Conservation (phyloP, 2,113 vertebrate species). For the Anarhynchus alexandrinus region DNA sequence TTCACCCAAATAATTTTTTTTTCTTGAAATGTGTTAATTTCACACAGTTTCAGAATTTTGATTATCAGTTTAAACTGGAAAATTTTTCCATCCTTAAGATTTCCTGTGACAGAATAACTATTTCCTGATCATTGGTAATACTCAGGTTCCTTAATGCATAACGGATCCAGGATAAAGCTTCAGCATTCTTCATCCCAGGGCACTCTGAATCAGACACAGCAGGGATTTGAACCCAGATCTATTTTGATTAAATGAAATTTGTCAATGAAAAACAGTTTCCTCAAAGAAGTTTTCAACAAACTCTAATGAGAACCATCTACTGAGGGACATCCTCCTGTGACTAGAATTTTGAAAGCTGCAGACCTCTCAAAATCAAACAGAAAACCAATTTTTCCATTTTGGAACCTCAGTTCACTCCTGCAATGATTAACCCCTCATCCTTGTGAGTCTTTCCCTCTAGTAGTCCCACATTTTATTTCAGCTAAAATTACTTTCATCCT, state of each 20-base stretch:
- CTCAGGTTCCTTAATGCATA: background rate
- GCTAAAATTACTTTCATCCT: constrained; percentile 69
- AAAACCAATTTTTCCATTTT: constrained; percentile 60
- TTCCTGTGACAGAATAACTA: background rate
- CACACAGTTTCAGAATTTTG: background rate
- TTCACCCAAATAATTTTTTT: constrained; percentile 4
- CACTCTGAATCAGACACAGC: background rate
- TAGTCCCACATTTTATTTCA: constrained; percentile 60
- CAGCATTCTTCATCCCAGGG: background rate
- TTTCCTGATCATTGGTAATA: background rate
- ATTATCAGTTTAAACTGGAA: background rate
- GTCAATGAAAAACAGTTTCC: constrained; percentile 12
- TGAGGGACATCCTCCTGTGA: constrained; percentile 2
- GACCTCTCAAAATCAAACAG: constrained; percentile 56
- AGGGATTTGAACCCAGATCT: background rate
- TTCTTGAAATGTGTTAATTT: background rate
- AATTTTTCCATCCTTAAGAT: background rate
- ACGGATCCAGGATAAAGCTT: background rate
- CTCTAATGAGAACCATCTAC: constrained; percentile 38
- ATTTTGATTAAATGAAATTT: constrained; percentile 18
- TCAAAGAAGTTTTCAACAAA: constrained; percentile 11
- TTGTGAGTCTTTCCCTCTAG: constrained; percentile 29
- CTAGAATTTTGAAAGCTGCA: constrained; percentile 42
- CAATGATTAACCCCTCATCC: constrained; percentile 69
- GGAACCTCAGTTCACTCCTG: constrained; percentile 41